Percentiles rank a stretch among this genome's conserved stretches.
These are phyloP conservation scores for Pandion haliaetus DNA, from an alignment of 2,113 vertebrate species.

Conservation along the genomic window DNA sequence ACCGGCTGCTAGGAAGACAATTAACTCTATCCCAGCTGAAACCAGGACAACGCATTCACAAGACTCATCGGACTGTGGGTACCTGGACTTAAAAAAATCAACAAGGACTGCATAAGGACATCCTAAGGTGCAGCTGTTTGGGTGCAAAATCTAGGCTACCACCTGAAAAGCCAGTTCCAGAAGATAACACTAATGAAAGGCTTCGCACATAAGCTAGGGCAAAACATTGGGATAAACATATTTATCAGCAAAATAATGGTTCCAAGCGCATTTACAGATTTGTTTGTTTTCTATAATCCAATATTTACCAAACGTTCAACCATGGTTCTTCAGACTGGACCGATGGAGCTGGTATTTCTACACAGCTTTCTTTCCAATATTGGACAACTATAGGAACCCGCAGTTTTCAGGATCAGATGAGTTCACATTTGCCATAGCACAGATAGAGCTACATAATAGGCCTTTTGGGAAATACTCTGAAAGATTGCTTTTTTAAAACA, in stretches of 20 bases:
- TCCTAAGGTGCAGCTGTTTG: not conserved
- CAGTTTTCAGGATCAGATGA: not conserved
- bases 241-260: not conserved
- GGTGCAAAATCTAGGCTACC: not conserved
- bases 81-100: not conserved
- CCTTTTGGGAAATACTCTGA: not conserved
- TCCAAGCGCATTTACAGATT: not conserved
- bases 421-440: not conserved
- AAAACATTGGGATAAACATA: not conserved
- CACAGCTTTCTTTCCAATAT: not conserved
- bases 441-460: not conserved
- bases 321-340: not conserved
- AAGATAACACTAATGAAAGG: not conserved
- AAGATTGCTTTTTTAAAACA: not conserved
- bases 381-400: not conserved
- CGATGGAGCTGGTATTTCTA: not conserved
- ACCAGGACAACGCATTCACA: too few species aligned
- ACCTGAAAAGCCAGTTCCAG: not conserved
- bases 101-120: not conserved
- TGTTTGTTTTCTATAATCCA: not conserved
- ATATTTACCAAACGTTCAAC: not conserved
- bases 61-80: not conserved
- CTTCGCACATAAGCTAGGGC: not conserved
- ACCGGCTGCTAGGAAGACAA: too few species aligned
- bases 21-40: too few species aligned